phyloP scores from a whole-genome alignment of 2,888 invertebrate genomes.

The Hypolimnas misippus region DNA sequence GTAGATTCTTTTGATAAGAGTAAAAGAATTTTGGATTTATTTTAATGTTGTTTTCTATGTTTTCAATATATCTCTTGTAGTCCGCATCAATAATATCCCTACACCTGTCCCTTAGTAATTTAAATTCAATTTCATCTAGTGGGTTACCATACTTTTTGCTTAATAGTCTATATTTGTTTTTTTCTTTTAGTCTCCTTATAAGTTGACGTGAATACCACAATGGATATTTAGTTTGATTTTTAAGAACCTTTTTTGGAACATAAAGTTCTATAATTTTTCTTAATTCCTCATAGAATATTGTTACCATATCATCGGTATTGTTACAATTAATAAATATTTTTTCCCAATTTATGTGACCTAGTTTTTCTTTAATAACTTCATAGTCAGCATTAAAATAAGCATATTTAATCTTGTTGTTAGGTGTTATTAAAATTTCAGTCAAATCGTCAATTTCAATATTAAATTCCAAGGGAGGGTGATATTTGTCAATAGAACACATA shows the following conservation, averaged over 20 bases:
- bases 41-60: slow-evolving; percentile 8
- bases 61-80: slow-evolving; percentile 16
- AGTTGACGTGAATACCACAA: not conserved
- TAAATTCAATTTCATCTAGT: slow-evolving; percentile 15
- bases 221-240: slow-evolving; percentile 8
- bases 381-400: not conserved
- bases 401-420: not conserved
- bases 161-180: slow-evolving; percentile 15
- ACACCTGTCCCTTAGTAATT: slow-evolving; percentile 14
- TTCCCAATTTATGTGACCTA: slow-evolving; percentile 1
- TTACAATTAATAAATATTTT: slow-evolving; percentile 1
- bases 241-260: not conserved
- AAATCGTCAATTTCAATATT: not conserved
- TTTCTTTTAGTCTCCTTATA: slow-evolving; percentile 7
- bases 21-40: slow-evolving; percentile 2
- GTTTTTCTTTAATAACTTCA: slow-evolving; percentile 6
- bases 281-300: not conserved
- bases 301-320: not conserved
- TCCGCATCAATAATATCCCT: not conserved
- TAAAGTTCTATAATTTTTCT: not conserved
- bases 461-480: slow-evolving; percentile 3
- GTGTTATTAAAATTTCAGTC: not conserved
- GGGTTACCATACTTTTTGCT: slow-evolving; percentile 13
- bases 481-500: slow-evolving; percentile 4
- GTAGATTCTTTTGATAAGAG: slow-evolving; percentile 1